These are phyloP conservation scores for Edolisoma coerulescens DNA, from an alignment of 2,113 vertebrate species.

Conservation along the genomic window DNA sequence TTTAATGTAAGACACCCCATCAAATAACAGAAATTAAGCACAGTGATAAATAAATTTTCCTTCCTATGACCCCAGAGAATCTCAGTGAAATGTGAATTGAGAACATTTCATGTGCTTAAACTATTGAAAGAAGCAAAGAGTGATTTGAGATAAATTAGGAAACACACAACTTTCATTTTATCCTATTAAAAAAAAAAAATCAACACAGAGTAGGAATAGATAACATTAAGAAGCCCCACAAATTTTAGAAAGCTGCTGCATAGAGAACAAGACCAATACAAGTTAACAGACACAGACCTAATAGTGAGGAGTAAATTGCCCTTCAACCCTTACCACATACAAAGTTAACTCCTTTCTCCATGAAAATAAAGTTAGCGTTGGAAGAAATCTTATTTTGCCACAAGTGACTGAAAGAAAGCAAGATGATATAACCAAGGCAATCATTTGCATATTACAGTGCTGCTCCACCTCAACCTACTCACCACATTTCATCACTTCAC, in stretches of 20 bases:
- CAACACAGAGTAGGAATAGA: neutral
- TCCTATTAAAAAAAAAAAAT: neutral
- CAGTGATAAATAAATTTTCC: neutral
- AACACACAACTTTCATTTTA: neutral
- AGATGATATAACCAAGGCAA: neutral
- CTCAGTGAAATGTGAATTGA: neutral
- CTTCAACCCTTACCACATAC: neutral
- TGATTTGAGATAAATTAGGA: neutral
- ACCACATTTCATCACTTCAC: slow-evolving; percentile 4
- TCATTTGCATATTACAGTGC: neutral
- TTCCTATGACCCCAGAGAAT: neutral
- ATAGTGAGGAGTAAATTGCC: neutral
- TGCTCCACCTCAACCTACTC: slow-evolving; percentile 43
- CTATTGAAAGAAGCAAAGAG: neutral
- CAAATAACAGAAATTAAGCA: neutral
- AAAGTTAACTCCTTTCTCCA: neutral
- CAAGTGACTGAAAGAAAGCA: neutral
- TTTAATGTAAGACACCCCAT: neutral
- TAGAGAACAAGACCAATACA: neutral
- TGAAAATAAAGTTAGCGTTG: neutral
- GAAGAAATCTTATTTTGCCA: neutral
- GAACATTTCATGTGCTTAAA: neutral
- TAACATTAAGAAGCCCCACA: neutral
- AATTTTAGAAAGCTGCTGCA: neutral
- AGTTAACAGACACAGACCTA: neutral